Evolutionary conservation across 2,113 vertebrate genomes (phyloP).

Genomic region (Climacteris rufus): DNA sequence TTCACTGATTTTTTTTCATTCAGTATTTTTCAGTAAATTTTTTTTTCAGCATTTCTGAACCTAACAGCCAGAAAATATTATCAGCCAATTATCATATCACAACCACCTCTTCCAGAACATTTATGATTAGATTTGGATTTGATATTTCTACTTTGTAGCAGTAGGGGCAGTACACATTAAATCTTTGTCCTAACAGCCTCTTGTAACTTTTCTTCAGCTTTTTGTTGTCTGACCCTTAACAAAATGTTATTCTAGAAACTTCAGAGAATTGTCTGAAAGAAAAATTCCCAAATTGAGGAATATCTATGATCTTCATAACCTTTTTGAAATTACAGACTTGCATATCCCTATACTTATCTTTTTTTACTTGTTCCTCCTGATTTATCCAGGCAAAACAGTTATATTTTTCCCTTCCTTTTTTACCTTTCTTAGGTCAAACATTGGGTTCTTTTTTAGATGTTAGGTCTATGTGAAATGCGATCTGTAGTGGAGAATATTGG

Average conservation of each 20-base stretch:
- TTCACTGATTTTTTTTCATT: background rate
- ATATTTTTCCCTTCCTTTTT: background rate
- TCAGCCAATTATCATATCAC: background rate
- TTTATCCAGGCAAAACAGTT: background rate
- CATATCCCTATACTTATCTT: background rate
- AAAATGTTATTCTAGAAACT: background rate
- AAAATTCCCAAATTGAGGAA: background rate
- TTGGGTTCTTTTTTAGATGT: background rate
- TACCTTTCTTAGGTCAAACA: background rate
- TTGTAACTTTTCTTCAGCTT: background rate
- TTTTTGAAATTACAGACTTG: background rate
- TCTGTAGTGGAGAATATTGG: background rate
- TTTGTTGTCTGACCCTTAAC: background rate
- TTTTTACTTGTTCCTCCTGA: background rate
- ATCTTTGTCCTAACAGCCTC: background rate
- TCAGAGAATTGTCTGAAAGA: background rate
- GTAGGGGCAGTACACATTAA: background rate
- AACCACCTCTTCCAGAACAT: background rate
- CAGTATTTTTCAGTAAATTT: background rate
- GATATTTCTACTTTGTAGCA: background rate
- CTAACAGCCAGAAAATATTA: background rate
- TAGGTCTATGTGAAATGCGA: background rate
- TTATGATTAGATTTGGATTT: background rate
- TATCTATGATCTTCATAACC: background rate
- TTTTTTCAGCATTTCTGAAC: background rate